Evolutionary conservation across 2,797 vertebrate genomes (phyloP), one percentile per base, ranked within the genome.

Genomic region (Hybognathus amarus): DNA sequence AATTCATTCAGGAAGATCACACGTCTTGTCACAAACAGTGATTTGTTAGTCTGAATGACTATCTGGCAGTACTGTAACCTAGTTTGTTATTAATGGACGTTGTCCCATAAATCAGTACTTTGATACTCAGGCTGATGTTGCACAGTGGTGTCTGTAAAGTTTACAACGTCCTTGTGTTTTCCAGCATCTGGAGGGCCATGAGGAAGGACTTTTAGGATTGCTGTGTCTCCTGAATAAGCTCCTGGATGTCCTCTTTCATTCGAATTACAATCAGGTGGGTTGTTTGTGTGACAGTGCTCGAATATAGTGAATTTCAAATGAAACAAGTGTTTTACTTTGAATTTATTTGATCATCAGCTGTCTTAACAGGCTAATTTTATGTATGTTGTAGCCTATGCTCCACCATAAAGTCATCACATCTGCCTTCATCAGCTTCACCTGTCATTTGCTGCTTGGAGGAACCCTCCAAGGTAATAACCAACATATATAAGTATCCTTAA

Each of bases 151-250:
- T 70, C 27, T 12, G 38, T 54, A 59, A 61, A 22, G 9, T 77
- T 77, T 47, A 56, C 33, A 59, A 38, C 61, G 30, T 50, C 61
- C 18, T 77, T 54, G 11, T 83, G 50, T 69, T 68, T 82, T 84
- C 83, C 82, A 80, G 80, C 66, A 87, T 90, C 91, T 92, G 92
- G 89, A 91, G 83, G 90, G 91, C 87, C 88, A 90, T 89, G 89
- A 94, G 94, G 94, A 93, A 95, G 95, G 94, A 95, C 92, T 92
- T 91, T 90, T 92, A 89, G 93, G 93, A 93, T 91, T 90, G 93
- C 92, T 85, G 93, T 93, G 89, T 92, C 93, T 92, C 93, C 94
- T 89, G 93, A 94, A 92, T 95, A 94, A 93, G 92, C 91, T 93
- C 93, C 94, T 94, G 94, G 93, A 95, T 94, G 94, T 94, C 92